phyloP scores from a whole-genome alignment of 2,888 invertebrate species.

The Leptopterna dolabrata region DNA sequence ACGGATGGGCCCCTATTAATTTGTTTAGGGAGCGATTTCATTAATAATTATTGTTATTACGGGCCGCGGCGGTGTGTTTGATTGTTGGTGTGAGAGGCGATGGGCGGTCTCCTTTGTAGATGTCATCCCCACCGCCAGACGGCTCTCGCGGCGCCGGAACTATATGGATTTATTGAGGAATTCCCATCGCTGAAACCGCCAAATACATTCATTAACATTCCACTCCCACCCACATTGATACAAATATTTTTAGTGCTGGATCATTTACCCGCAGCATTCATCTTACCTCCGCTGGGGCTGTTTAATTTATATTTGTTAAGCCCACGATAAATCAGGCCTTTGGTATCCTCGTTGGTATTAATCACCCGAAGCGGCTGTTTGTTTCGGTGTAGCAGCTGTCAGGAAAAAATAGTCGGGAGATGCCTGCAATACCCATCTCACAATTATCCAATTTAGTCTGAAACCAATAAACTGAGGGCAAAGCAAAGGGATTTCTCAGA shows the following conservation, averaged over 20 bases:
- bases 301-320: conserved; percentile 36
- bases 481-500: no score
- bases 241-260: conserved; percentile 46
- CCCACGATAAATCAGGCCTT: conserved; percentile 27
- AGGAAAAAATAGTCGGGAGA: neutral
- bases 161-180: conserved; percentile 53
- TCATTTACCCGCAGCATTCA: conserved; percentile 44
- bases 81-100: conserved; percentile 22
- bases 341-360: neutral
- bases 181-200: conserved; percentile 17
- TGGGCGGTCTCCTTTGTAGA: conserved; percentile 43
- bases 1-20: conserved; percentile 58
- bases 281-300: neutral
- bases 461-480: no score
- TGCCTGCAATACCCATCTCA: neutral
- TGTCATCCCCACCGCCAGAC: conserved; percentile 15
- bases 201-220: conserved; percentile 57
- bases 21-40: conserved; percentile 60
- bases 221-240: conserved; percentile 54
- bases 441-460: no score
- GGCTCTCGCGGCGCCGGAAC: conserved; percentile 47
- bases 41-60: conserved; percentile 59
- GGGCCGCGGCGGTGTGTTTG: conserved; percentile 43
- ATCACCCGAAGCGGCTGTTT: neutral
- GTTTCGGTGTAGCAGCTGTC: neutral